phyloP scores from a whole-genome alignment of 2,797 vertebrate species.

The Crenuchus spilurus region DNA sequence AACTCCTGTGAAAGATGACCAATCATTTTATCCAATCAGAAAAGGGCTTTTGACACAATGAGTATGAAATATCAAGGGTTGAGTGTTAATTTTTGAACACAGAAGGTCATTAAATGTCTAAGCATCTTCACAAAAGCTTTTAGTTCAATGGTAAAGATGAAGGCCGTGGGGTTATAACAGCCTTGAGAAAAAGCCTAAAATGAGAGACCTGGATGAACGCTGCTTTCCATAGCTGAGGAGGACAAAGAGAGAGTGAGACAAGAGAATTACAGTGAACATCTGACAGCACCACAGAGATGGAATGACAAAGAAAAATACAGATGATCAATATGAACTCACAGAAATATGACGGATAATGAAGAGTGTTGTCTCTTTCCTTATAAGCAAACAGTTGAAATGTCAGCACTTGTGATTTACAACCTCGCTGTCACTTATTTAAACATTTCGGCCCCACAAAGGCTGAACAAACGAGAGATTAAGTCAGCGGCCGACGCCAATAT shows the following conservation, averaged over 20 bases:
- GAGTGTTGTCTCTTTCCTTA: slow-evolving; percentile 3
- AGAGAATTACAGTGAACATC: slow-evolving; percentile 18
- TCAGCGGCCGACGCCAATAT: not conserved
- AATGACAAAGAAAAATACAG: not conserved
- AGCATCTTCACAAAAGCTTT: not conserved
- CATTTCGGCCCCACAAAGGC: not conserved
- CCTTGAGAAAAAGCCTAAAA: slow-evolving; percentile 48
- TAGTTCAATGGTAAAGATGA: slow-evolving; percentile 14
- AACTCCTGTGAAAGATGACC: too few relatives aligned
- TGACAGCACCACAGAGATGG: not conserved
- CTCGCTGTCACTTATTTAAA: slow-evolving; percentile 2
- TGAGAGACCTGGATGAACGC: slow-evolving; percentile 70
- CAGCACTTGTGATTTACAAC: not conserved
- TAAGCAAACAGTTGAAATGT: not conserved
- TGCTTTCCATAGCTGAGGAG: slow-evolving; percentile 55
- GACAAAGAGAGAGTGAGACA: slow-evolving; percentile 45
- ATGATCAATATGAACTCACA: slow-evolving; percentile 7
- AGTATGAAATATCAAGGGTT: not conserved
- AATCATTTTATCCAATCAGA: not conserved
- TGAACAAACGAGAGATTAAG: not conserved
- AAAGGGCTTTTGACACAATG: not conserved
- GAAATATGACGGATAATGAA: not conserved
- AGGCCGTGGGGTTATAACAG: slow-evolving; percentile 5
- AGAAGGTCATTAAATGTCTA: slow-evolving; percentile 15
- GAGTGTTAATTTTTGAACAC: slow-evolving; percentile 5